Evolutionary conservation across 2,797 vertebrate species (phyloP).

Genomic region (Gambelia wislizenii): DNA sequence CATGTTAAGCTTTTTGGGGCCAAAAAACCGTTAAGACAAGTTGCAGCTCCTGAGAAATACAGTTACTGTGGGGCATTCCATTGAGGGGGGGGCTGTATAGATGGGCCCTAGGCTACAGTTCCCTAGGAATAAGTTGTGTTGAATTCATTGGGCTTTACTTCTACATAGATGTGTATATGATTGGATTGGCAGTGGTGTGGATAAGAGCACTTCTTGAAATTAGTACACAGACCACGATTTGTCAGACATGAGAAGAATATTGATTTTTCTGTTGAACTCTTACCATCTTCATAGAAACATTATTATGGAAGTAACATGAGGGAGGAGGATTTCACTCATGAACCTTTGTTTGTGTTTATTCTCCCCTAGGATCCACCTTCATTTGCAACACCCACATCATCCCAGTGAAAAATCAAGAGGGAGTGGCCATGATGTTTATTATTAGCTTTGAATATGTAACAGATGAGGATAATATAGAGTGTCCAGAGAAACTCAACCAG

Average conservation of each 20-base stretch:
- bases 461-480: constrained; percentile 86
- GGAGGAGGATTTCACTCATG: constrained; percentile 35
- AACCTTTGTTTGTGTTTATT: constrained; percentile 35
- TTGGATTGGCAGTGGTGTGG: constrained; percentile 9
- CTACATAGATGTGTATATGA: not conserved
- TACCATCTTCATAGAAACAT: constrained; percentile 4
- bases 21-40: too few relatives aligned
- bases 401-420: constrained; percentile 98
- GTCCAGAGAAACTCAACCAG: constrained; percentile 90
- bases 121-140: not conserved
- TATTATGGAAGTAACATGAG: not conserved
- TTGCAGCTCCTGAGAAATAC: too few relatives aligned
- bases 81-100: too few relatives aligned
- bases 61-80: too few relatives aligned
- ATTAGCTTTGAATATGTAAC: constrained; percentile 94
- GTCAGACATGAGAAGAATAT: constrained; percentile 10
- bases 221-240: constrained; percentile 11
- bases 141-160: not conserved
- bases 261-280: not conserved
- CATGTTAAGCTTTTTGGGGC: too few relatives aligned
- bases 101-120: not conserved
- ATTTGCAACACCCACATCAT: constrained; percentile 97
- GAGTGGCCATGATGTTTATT: constrained; percentile 99
- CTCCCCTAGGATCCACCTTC: constrained; percentile 90
- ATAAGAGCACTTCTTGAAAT: not conserved